Percentiles rank a stretch among this genome's conserved stretches.
These are phyloP conservation scores for Urocynchramus pylzowi DNA, from an alignment of 2,113 vertebrate species.

Conservation along the genomic window DNA sequence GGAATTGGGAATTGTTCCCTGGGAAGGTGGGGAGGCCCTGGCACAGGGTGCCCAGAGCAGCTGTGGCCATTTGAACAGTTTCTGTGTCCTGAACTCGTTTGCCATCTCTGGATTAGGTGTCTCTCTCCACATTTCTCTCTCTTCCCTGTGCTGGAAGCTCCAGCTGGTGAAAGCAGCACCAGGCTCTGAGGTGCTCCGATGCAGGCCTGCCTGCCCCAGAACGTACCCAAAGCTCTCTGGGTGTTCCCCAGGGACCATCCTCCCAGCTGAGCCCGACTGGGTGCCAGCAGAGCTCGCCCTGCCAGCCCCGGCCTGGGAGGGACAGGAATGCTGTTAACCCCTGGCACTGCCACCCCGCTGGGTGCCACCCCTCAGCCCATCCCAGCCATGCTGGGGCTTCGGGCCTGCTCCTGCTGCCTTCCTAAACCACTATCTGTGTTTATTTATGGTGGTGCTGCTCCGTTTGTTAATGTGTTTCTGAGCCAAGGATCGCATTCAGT, in stretches of 20 bases:
- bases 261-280: not conserved
- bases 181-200: rapidly evolving
- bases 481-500: rapidly evolving
- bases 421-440: rapidly evolving
- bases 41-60: not conserved
- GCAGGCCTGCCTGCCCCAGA: not conserved
- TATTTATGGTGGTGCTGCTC: rapidly evolving
- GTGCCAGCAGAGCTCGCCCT: not conserved
- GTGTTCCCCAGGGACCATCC: not conserved
- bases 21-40: not conserved
- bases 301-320: not conserved
- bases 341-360: rapidly evolving
- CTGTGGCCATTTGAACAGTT: not conserved
- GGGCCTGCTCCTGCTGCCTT: not conserved
- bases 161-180: not conserved
- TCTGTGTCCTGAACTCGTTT: not conserved
- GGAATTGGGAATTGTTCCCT: not conserved
- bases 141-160: not conserved
- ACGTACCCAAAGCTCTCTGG: not conserved
- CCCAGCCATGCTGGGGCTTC: rapidly evolving
- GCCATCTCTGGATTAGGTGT: not conserved
- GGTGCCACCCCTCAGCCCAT: not conserved
- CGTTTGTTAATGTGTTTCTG: rapidly evolving
- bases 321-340: not conserved
- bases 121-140: not conserved